phyloP scores from a whole-genome alignment of 2,797 vertebrate genomes.

The Eulemur mongoz region DNA sequence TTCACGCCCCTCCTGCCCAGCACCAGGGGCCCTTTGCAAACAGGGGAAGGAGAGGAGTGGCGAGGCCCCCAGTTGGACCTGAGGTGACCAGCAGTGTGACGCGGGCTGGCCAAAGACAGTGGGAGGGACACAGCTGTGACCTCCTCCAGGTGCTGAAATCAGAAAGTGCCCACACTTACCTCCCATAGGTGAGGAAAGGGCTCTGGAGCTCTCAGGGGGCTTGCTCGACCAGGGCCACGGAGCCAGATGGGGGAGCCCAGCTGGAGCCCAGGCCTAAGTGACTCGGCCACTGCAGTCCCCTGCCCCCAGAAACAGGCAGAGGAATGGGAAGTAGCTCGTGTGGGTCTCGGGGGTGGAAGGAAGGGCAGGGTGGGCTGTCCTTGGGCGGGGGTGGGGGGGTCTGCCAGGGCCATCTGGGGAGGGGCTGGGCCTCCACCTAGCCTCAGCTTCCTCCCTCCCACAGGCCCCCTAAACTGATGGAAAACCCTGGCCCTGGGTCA shows the following conservation, averaged over 20 bases:
- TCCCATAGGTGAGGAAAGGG: neutral
- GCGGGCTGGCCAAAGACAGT: neutral
- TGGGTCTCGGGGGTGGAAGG: neutral
- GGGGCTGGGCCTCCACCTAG: neutral
- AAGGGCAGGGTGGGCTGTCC: neutral
- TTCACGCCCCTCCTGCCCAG: neutral
- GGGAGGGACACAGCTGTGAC: neutral
- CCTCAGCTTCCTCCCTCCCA: neutral
- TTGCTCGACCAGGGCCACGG: neutral
- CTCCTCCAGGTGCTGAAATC: neutral
- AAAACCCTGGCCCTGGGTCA: neutral
- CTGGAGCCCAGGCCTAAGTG: neutral
- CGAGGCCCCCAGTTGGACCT: neutral
- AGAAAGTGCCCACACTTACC: neutral
- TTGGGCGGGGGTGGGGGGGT: neutral
- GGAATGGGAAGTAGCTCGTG: accelerated
- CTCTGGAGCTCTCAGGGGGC: neutral
- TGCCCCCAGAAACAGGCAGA: neutral
- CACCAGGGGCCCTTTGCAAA: neutral
- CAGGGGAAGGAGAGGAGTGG: too few relatives aligned
- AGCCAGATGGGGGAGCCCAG: neutral
- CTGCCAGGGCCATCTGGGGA: neutral
- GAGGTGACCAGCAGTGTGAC: neutral
- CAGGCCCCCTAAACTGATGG: too few relatives aligned
- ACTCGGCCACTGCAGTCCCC: accelerated